Percentiles rank a stretch among this genome's conserved stretches.
These are phyloP conservation scores for Peromyscus leucopus DNA, from an alignment of 2,113 vertebrate species.

Conservation along the genomic window DNA sequence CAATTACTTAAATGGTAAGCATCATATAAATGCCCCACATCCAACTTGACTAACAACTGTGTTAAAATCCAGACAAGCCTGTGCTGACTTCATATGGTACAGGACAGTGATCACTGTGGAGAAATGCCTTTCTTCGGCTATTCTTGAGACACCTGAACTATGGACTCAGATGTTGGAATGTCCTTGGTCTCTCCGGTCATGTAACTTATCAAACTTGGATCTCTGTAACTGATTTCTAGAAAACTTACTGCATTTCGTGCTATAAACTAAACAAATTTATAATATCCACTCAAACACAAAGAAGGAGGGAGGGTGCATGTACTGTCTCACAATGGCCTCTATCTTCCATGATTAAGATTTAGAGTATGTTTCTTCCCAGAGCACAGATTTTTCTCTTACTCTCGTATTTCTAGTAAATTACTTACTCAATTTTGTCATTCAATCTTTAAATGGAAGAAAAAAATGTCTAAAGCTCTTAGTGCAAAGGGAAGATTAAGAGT, in stretches of 20 bases:
- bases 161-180: accelerated
- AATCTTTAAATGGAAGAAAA: constrained; percentile 76
- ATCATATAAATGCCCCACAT: background rate
- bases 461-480: constrained; percentile 74
- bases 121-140: background rate
- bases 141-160: background rate
- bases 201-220: background rate
- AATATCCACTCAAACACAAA: background rate
- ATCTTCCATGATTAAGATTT: constrained; percentile 56
- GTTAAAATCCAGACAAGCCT: background rate
- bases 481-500: constrained; percentile 82
- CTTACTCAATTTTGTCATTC: constrained; percentile 79
- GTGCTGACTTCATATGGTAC: background rate
- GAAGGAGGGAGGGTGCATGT: background rate
- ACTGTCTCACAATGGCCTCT: constrained; percentile 7
- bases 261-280: constrained; percentile 2
- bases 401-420: constrained; percentile 77
- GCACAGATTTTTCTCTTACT: constrained; percentile 74
- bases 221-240: background rate
- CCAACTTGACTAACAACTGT: background rate
- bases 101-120: background rate
- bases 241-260: background rate
- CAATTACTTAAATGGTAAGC: background rate
- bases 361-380: constrained; percentile 60
- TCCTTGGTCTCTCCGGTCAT: background rate